Conservation (phyloP, 1,140 invertebrate species). For the Bombus breviceps region DNA sequence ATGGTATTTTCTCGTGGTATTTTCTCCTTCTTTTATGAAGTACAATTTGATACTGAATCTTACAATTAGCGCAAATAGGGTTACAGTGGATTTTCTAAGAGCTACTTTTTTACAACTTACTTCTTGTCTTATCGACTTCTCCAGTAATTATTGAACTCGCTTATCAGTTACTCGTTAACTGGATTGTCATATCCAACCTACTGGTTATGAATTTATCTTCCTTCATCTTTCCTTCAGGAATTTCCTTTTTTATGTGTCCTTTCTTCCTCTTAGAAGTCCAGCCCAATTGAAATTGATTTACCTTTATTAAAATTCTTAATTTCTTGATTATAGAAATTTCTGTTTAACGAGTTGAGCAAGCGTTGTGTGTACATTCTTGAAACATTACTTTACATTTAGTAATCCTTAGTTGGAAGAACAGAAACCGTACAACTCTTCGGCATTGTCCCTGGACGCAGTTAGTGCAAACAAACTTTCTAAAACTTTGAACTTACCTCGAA, state of each 20-base stretch:
- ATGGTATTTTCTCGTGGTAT: background rate
- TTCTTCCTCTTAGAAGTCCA: no score
- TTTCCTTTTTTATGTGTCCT: no score
- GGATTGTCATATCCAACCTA: background rate
- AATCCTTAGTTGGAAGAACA: no score
- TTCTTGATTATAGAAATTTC: no score
- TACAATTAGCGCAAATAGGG: background rate
- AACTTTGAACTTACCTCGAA: background rate
- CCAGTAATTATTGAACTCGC: background rate
- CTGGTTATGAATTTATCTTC: no score
- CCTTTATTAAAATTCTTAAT: no score
- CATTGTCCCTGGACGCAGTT: background rate
- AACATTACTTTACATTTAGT: no score
- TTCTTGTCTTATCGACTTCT: background rate
- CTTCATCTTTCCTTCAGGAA: no score
- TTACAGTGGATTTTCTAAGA: background rate
- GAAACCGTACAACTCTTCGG: background rate
- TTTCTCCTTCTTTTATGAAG: background rate
- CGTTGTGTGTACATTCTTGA: no score
- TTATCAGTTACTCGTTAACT: background rate
- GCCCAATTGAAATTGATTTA: no score
- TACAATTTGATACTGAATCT: background rate
- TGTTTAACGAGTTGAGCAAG: no score
- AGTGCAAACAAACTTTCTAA: background rate
- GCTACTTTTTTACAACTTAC: background rate